Percentiles rank a stretch among this genome's conserved stretches.
Conservation (phyloP, 2,888 invertebrate species). For the Melitaea athalia region DNA sequence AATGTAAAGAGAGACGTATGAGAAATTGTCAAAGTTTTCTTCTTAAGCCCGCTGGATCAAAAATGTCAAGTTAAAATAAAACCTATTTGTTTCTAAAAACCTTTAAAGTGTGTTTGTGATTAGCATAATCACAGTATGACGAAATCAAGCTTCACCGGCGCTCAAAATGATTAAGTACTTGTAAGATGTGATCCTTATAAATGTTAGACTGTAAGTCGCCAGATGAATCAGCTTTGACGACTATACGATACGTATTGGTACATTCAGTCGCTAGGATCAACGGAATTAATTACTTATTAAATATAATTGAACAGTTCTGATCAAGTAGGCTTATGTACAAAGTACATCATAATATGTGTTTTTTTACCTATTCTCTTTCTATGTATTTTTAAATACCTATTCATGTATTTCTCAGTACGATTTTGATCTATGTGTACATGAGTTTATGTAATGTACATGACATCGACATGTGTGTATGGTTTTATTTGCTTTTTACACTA, state of each 20-base stretch:
- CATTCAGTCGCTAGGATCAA: conserved; percentile 10
- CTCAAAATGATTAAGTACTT: conserved; percentile 9
- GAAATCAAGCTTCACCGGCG: conserved; percentile 19
- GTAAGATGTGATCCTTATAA: conserved; percentile 19
- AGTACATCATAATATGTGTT: no score
- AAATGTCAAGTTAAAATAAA: no score
- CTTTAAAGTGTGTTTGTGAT: conserved; percentile 27
- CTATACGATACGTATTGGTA: conserved; percentile 4
- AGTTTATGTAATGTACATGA: no score
- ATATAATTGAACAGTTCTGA: not conserved
- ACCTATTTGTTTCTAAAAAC: not conserved
- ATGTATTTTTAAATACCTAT: no score
- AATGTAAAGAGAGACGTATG: no score
- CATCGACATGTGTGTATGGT: not conserved
- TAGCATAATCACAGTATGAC: conserved; percentile 31
- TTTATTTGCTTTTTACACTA: conserved; percentile 27
- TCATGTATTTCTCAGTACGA: no score
- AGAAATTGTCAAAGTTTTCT: no score
- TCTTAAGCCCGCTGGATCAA: no score
- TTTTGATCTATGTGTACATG: not conserved
- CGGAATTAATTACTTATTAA: conserved; percentile 17
- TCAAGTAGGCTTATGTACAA: no score
- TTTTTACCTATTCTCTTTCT: no score
- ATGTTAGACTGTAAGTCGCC: conserved; percentile 23
- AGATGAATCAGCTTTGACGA: conserved; percentile 25